Conservation (phyloP, 1,140 invertebrate species). For the Galendromus occidentalis region DNA sequence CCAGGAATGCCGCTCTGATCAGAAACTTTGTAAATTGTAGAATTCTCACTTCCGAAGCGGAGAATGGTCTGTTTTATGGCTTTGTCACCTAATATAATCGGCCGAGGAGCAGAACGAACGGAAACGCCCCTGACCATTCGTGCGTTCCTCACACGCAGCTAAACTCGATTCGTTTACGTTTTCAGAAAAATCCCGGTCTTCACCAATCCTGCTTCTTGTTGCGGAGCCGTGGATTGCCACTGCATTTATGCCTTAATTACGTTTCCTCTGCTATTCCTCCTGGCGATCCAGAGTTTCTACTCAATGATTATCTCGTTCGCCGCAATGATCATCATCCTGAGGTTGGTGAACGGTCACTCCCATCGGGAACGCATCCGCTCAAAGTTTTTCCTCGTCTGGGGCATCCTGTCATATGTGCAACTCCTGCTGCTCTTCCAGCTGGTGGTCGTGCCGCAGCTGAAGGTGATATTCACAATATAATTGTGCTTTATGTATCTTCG, state of each 20-base stretch:
- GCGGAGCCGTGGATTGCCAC: neutral
- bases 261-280: neutral
- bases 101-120: too few relatives aligned
- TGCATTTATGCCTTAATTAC: neutral
- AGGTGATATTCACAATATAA: neutral
- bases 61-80: too few relatives aligned
- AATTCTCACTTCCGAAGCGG: too few relatives aligned
- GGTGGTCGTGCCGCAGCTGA: neutral
- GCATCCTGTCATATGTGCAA: neutral
- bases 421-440: neutral
- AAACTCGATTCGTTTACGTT: neutral
- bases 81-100: too few relatives aligned
- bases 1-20: too few relatives aligned
- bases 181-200: slow-evolving; percentile 1
- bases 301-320: neutral
- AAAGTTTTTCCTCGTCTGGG: slow-evolving; percentile 4
- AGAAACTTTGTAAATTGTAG: too few relatives aligned
- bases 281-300: neutral
- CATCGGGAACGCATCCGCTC: neutral
- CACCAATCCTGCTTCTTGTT: neutral
- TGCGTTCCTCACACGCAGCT: too few relatives aligned
- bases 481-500: neutral
- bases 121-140: too few relatives aligned
- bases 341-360: neutral
- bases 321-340: neutral